Evolutionary conservation across 2,113 vertebrate species (phyloP), one percentile per base, ranked within the genome.

Genomic region (Nothoprocta pentlandii): DNA sequence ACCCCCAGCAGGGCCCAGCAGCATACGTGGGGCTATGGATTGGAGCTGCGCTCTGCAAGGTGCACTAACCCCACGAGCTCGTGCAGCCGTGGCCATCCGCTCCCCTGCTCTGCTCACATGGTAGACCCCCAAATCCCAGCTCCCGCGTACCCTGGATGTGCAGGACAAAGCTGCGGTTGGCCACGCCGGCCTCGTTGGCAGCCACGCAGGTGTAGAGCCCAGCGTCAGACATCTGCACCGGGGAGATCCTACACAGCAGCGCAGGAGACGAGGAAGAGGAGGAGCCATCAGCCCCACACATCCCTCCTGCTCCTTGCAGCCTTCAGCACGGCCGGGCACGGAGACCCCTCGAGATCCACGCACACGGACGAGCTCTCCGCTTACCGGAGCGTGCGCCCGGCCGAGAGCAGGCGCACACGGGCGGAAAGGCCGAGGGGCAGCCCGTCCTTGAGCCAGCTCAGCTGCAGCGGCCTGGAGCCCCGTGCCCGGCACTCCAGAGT

Each of bases 171-270:
- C 96, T 98, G 58, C 97, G 98, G 76, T 98, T 89, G 0, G 98
- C 98, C 61, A 98, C 98, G 6, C 99, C 99, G 4, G 98, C 98
- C 34, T 41, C 97, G 94, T 98, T 99, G 8, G 98, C 97, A 2
- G 98, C 98, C 17, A 99, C 77, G 30, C 99, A 99, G 3, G 98
- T 98, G 97, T 99, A 99, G 73, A 97, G 69, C 8, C 99, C 99
- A 0, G 98, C 94, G 6, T 99, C 99, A 0, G 98, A 97, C 70
- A 98, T 75, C 94, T 98, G 98, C 67, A 98, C 98, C 7, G 95
- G 98, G 84, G 98, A 98, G 87, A 99, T 98, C 97, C 99, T 99
- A 75, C 54, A 22, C 28, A 16, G 53, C 26, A 54, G 53, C 15
- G 5, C 5, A 34, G n/a, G 28, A 0, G 2, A n/a, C 9, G 25